phyloP scores from a whole-genome alignment of 2,888 invertebrate genomes.

The Stenichneumon culpator region DNA sequence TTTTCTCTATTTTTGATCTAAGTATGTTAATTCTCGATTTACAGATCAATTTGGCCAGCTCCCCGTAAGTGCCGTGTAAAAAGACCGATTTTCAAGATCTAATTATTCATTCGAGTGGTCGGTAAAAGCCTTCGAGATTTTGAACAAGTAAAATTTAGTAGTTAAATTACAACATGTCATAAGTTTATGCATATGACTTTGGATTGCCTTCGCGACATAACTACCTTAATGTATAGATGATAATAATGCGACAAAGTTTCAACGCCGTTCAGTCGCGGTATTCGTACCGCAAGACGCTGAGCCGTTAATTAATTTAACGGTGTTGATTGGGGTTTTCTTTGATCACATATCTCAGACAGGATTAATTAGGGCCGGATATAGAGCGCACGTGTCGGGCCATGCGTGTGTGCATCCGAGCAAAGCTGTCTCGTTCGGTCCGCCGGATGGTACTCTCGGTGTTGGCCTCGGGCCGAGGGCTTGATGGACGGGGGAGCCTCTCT shows the following conservation, averaged over 20 bases:
- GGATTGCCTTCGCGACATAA: no score
- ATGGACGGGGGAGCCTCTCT: slow-evolving; percentile 56
- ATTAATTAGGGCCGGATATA: slow-evolving; percentile 5
- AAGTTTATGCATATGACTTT: no score
- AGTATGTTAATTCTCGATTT: no score
- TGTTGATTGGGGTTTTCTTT: slow-evolving; percentile 4
- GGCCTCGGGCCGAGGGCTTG: slow-evolving; percentile 34
- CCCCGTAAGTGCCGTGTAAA: no score
- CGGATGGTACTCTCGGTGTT: not conserved
- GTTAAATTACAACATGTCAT: no score
- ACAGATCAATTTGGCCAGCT: no score
- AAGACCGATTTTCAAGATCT: no score
- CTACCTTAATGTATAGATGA: not conserved
- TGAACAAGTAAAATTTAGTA: no score
- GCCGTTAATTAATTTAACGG: slow-evolving; percentile 1
- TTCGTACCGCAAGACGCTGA: not conserved
- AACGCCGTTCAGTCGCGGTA: not conserved
- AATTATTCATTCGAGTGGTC: no score
- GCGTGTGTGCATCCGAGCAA: slow-evolving; percentile 9
- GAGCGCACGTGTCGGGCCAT: not conserved
- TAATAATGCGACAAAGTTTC: not conserved
- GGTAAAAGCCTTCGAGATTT: no score
- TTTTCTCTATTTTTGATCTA: no score
- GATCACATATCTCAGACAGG: not conserved
- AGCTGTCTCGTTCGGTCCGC: not conserved